These are phyloP conservation scores for Drosophila ogumai DNA, from an alignment of 1,140 invertebrate species.

Conservation along the genomic window DNA sequence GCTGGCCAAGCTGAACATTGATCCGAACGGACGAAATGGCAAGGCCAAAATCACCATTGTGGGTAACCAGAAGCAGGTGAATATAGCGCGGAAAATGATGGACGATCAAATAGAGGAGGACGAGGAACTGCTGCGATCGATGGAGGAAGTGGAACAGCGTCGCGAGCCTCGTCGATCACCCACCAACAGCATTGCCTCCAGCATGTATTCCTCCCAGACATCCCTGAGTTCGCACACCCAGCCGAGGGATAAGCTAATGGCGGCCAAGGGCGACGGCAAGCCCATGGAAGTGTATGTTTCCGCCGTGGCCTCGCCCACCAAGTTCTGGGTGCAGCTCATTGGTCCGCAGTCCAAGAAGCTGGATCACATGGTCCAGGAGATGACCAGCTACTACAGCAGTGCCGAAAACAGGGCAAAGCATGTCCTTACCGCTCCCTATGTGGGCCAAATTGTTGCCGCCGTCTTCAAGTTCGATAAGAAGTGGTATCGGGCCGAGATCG, in stretches of 20 bases:
- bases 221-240: slow-evolving; percentile 73
- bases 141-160: slow-evolving; percentile 85
- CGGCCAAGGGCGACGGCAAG: slow-evolving; percentile 85
- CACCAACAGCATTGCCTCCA: slow-evolving; percentile 66
- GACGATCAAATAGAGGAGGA: slow-evolving; percentile 88
- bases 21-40: slow-evolving; percentile 73
- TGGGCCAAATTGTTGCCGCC: slow-evolving; percentile 92
- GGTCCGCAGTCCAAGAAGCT: slow-evolving; percentile 89
- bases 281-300: slow-evolving; percentile 93
- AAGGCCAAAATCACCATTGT: slow-evolving; percentile 86
- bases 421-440: slow-evolving; percentile 86
- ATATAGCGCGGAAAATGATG: slow-evolving; percentile 87
- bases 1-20: slow-evolving; percentile 74
- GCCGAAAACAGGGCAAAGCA: slow-evolving; percentile 88
- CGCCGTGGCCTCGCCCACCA: slow-evolving; percentile 90
- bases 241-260: slow-evolving; percentile 79
- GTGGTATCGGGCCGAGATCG: slow-evolving; percentile 88
- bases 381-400: slow-evolving; percentile 91
- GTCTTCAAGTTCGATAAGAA: slow-evolving; percentile 90
- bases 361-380: slow-evolving; percentile 90
- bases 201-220: slow-evolving; percentile 77
- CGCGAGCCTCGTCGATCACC: slow-evolving; percentile 86
- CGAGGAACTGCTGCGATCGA: slow-evolving; percentile 84
- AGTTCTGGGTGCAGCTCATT: slow-evolving; percentile 94
- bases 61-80: slow-evolving; percentile 87